Evolutionary conservation across 1,140 invertebrate genomes (phyloP).

Genomic region (Amphibalanus amphitrite): DNA sequence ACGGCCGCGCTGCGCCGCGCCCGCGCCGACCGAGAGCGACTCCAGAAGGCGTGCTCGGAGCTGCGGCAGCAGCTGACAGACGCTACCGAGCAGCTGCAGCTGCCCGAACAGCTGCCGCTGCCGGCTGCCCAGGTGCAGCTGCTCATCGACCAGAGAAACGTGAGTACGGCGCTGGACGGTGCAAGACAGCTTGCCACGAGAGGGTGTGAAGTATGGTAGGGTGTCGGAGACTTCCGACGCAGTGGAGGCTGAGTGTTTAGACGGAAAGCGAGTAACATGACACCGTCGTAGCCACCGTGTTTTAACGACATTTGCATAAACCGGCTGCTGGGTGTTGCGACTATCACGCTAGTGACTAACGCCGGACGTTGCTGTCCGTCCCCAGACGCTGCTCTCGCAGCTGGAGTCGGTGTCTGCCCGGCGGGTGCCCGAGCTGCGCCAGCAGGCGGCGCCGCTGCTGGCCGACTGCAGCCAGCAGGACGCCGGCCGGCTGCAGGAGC

Average conservation of each 20-base stretch:
- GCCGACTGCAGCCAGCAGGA: slow-evolving; percentile 63
- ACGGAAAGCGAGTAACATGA: too few relatives aligned
- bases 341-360: too few relatives aligned
- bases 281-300: too few relatives aligned
- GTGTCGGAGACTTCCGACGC: too few relatives aligned
- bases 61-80: neutral
- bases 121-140: neutral
- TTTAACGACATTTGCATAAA: too few relatives aligned
- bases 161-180: neutral
- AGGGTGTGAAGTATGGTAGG: too few relatives aligned
- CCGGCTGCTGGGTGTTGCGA: too few relatives aligned
- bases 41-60: neutral
- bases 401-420: neutral
- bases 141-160: neutral
- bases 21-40: neutral
- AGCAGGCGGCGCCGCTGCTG: slow-evolving; percentile 50
- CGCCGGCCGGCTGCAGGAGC: slow-evolving; percentile 24
- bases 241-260: too few relatives aligned
- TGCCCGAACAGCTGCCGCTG: neutral
- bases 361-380: too few relatives aligned
- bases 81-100: neutral
- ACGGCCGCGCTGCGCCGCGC: neutral
- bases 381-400: neutral
- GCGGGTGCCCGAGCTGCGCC: neutral
- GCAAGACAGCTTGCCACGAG: too few relatives aligned